Evolutionary conservation across 2,113 vertebrate genomes (phyloP).

Genomic region (Orthonyx spaldingii): DNA sequence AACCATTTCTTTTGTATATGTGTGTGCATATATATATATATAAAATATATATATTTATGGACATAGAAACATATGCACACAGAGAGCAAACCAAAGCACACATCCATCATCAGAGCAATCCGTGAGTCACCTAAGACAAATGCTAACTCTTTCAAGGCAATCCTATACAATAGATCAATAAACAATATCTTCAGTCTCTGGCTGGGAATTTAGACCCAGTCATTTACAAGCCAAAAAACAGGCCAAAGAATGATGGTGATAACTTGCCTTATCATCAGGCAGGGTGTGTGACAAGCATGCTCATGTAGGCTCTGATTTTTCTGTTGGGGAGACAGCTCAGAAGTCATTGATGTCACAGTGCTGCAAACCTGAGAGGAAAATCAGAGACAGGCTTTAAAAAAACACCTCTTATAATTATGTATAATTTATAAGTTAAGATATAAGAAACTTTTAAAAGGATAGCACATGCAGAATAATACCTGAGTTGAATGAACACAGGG

Average conservation of each 20-base stretch:
- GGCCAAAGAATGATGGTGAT: constrained; percentile 29
- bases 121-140: constrained; percentile 20
- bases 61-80: background rate
- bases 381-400: background rate
- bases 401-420: background rate
- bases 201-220: background rate
- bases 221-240: background rate
- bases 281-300: background rate
- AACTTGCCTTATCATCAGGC: background rate
- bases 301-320: background rate
- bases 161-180: constrained; percentile 28
- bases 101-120: background rate
- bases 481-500: background rate
- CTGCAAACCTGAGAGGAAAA: background rate
- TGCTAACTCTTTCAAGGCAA: constrained; percentile 16
- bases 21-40: no score
- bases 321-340: background rate
- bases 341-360: background rate
- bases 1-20: background rate
- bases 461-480: background rate
- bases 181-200: constrained; percentile 13
- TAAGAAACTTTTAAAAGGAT: background rate
- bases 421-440: background rate
- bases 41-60: background rate
- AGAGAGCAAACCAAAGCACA: background rate